Evolutionary conservation across 2,888 invertebrate species (phyloP), one percentile per base, ranked within the genome.

Genomic region (Parascotia fuliginaria): DNA sequence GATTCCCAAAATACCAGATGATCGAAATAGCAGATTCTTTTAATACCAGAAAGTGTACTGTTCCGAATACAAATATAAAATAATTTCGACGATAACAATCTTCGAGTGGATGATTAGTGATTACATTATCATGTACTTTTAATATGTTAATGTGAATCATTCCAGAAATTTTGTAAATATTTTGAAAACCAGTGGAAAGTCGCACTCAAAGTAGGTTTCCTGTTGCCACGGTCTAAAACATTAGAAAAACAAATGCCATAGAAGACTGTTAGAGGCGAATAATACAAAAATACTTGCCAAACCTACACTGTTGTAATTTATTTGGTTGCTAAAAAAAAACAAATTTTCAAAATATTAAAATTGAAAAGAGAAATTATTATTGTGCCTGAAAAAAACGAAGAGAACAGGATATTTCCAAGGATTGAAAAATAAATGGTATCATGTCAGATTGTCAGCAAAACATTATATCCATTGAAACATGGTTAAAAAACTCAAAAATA

Each of bases 341-440:
- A 24, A 12, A 19, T n/a, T 33, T 11, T 24, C 24, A 24, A 24
- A 24, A 24, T 24, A 24, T 24, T 24, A 24, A 24, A 24, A 24
- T 24, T 24, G 16, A 34, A 16, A 16, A 13, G 9, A 16, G 16
- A 19, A 36, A 36, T 36, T 36, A 36, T 36, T 36, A 36, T 36
- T 36, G 36, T 36, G 36, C 19, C 36, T 19, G 36, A 12, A 36
- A 36, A 36, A 36, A 36, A 36, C 36, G 36, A 36, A 36, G 16
- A 36, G 36, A 36, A 36, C 36, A 36, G 36, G 36, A 36, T 36
- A 36, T 36, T 36, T 19, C 36, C 36, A 36, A 36, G 36, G 36
- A 36, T 36, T 19, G 36, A 19, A 36, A 36, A 36, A 36, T 36
- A 36, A 36, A 36, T 36, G 36, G 19, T 11, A 36, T 36, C 11